Evolutionary conservation across 2,888 invertebrate genomes (phyloP).

Genomic region (Bedellia somnulentella): DNA sequence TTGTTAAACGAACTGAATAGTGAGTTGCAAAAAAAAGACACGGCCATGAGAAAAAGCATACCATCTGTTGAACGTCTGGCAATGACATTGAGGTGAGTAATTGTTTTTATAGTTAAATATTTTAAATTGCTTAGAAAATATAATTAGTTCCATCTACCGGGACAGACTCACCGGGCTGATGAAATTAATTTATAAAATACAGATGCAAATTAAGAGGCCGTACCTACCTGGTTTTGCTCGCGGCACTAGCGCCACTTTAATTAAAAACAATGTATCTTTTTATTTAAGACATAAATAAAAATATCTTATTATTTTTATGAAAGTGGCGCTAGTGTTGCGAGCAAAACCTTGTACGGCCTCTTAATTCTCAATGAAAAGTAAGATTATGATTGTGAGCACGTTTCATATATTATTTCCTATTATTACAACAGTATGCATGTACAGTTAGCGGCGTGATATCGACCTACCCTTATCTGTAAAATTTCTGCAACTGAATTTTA

Average conservation of each 20-base stretch:
- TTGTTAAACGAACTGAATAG: constrained; percentile 10
- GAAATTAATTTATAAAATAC: constrained; percentile 9
- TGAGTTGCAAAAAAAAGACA: constrained; percentile 10
- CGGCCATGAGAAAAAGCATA: constrained; percentile 11
- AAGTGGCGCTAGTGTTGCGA: too few species aligned
- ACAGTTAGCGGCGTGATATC: too few species aligned
- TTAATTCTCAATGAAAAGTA: constrained; percentile 6
- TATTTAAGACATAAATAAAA: constrained; percentile 6
- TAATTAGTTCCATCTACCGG: constrained; percentile 9
- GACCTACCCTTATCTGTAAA: constrained; percentile 6
- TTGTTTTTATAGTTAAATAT: constrained; percentile 6
- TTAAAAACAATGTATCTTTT: constrained; percentile 6
- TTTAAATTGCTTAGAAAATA: constrained; percentile 9
- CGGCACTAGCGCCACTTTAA: too few species aligned
- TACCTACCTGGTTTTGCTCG: constrained; percentile 9
- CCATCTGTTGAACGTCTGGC: constrained; percentile 11
- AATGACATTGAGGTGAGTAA: constrained; percentile 11
- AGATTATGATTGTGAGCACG: constrained; percentile 9
- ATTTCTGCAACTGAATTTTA: constrained; percentile 7
- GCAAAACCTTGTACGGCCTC: constrained; percentile 4
- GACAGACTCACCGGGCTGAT: constrained; percentile 9
- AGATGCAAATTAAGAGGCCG: constrained; percentile 9
- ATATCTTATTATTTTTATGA: constrained; percentile 5
- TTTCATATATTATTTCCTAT: constrained; percentile 9
- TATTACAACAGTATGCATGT: constrained; percentile 10